Conservation (phyloP, 2,888 invertebrate species). For the Tipula unca region DNA sequence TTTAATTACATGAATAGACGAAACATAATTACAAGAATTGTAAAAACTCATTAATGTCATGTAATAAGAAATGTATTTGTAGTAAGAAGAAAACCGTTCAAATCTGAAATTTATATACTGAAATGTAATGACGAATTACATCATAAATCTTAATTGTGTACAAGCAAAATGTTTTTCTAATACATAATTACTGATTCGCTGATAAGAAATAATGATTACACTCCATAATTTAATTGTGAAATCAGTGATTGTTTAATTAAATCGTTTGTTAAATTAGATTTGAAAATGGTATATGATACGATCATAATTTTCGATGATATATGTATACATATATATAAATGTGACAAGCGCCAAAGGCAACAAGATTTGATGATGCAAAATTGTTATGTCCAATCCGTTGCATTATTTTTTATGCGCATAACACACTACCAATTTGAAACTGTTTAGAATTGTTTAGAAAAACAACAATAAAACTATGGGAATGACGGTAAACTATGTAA, state of each 20-base stretch:
- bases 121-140: background rate
- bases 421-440: too few species aligned
- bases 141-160: background rate
- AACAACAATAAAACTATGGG: background rate
- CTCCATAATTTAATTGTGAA: too few species aligned
- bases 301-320: too few species aligned
- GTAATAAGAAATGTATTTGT: background rate
- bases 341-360: background rate
- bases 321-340: too few species aligned
- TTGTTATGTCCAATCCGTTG: background rate
- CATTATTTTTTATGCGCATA: too few species aligned
- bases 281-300: too few species aligned
- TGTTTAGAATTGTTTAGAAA: too few species aligned
- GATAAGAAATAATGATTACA: background rate
- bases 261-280: too few species aligned
- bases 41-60: background rate
- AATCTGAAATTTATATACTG: background rate
- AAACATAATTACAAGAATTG: background rate
- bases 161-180: background rate
- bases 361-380: background rate
- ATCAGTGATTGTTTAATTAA: too few species aligned
- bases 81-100: too few species aligned
- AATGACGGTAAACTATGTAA: background rate
- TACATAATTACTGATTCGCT: background rate
- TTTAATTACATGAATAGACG: background rate